Base-by-base conservation (phyloP, 2,797 vertebrate species). In the Sebastes oblongus region DNA sequence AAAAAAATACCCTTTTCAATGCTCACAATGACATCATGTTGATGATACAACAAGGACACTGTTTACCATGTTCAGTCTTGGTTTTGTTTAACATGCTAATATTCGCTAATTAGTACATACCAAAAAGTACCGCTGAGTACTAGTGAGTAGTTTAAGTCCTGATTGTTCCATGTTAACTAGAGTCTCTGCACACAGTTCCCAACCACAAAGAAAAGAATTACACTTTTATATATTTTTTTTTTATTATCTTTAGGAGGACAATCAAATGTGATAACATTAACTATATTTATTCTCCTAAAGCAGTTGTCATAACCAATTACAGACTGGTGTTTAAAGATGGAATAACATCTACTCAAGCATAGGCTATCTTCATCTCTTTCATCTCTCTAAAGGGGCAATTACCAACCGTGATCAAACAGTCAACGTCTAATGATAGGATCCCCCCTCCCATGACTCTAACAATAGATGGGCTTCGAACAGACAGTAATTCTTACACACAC, bases 401-500 rank as follows among this genome's bases (percentile, higher is more conserved):
- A 69, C 12, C 25, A 34, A 46, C 70, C 3, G 0, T 68, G 3
- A 68, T 16, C 50, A 68, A 14, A 25, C 22, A 61, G 18, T 25
- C 10, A 30, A 14, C 16, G 9, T 42, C 18, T 29, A 27, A 54
- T 50, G 12, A 22, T 20, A 6, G 3, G 20, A 34, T 14, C 13
- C 8, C 32, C 32, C 22, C 24, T 30, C 20, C 39, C 11, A 46
- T 18, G 11, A 34, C 50, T 46, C 20, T 13, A 50, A 67, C 7
- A 66, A 55, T 25, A 69, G 14, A 75, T 64, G 58, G 36, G 36
- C 34, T 62, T 13, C 24, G 59, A 60, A 54, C 27, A 55, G 60
- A 25, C 50, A 72, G 55, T 66, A 66, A 79, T 79, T 56, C 55
- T 52, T 25, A 60, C 16, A 30, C 61, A 68, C 16, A 72, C 50